Percentiles rank a stretch among this genome's conserved stretches.
Conservation (phyloP, 2,888 invertebrate genomes). For the Cosmia trapezina region DNA sequence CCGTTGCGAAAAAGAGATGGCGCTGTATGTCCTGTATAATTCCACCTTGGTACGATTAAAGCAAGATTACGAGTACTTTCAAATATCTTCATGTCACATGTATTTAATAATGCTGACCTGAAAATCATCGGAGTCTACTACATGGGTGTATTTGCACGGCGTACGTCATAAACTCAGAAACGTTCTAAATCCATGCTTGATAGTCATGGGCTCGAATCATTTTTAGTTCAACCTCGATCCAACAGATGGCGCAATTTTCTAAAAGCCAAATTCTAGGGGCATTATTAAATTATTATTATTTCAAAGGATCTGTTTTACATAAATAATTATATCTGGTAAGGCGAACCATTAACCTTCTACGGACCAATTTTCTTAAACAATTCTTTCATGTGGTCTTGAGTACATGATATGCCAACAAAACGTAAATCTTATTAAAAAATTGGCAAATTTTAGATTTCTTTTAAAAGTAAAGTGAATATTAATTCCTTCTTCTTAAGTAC, state of each 20-base stretch:
- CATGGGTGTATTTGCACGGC: background rate
- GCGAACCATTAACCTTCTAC: background rate
- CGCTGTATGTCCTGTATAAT: conserved; percentile 7
- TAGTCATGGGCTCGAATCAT: background rate
- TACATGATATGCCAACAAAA: background rate
- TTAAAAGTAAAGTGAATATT: background rate
- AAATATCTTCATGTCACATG: background rate
- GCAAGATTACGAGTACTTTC: background rate
- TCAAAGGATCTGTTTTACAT: conserved; percentile 25
- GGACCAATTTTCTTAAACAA: background rate
- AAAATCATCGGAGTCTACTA: background rate
- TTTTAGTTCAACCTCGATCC: conserved; percentile 15
- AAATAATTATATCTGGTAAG: no score
- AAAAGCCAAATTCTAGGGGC: conserved; percentile 4
- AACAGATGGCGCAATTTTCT: conserved; percentile 47
- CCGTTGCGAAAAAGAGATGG: conserved; percentile 22
- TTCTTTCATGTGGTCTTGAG: background rate
- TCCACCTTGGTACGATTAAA: background rate
- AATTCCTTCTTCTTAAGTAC: background rate
- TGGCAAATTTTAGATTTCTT: conserved; percentile 1
- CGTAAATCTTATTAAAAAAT: background rate
- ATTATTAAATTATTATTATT: conserved; percentile 20
- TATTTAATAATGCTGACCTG: background rate
- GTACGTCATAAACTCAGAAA: background rate
- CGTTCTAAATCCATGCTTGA: background rate